Evolutionary conservation across 2,888 invertebrate species (phyloP).

Genomic region (Pristionchus fissidentatus): DNA sequence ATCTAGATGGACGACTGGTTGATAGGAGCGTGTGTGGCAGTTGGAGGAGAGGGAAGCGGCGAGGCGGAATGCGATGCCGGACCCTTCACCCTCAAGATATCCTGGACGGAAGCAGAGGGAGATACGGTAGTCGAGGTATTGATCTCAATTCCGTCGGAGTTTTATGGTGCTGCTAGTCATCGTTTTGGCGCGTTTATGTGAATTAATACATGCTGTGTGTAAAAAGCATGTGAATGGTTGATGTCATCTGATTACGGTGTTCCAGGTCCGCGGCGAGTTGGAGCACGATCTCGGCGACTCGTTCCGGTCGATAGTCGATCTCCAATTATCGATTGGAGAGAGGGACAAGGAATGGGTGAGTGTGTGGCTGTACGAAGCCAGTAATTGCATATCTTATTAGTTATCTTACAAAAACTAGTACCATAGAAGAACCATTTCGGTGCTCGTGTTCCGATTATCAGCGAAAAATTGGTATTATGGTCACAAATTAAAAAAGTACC

Average conservation of each 20-base stretch:
- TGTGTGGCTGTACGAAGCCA: too few relatives aligned
- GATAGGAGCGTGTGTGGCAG: neutral
- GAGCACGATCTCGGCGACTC: conserved; percentile 44
- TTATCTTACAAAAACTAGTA: too few relatives aligned
- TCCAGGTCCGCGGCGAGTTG: neutral
- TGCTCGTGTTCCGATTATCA: too few relatives aligned
- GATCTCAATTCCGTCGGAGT: too few relatives aligned
- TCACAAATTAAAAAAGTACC: too few relatives aligned
- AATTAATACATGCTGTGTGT: neutral
- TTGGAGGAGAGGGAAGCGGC: neutral
- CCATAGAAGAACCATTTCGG: too few relatives aligned
- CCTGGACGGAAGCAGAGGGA: neutral
- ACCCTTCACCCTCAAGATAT: conserved; percentile 19
- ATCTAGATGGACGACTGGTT: conserved; percentile 33
- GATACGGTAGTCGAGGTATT: conserved; percentile 20
- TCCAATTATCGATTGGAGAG: conserved; percentile 22
- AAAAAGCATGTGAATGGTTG: neutral
- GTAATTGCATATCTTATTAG: too few relatives aligned
- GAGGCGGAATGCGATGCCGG: conserved; percentile 7
- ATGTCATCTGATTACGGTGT: neutral
- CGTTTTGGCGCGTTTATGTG: too few relatives aligned
- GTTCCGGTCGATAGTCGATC: conserved; percentile 25
- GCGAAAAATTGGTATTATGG: too few relatives aligned
- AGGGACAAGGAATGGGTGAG: conserved; percentile 27
- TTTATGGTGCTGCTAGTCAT: too few relatives aligned